Conservation (phyloP, 2,888 invertebrate genomes). For the Dasypogon diadema region DNA sequence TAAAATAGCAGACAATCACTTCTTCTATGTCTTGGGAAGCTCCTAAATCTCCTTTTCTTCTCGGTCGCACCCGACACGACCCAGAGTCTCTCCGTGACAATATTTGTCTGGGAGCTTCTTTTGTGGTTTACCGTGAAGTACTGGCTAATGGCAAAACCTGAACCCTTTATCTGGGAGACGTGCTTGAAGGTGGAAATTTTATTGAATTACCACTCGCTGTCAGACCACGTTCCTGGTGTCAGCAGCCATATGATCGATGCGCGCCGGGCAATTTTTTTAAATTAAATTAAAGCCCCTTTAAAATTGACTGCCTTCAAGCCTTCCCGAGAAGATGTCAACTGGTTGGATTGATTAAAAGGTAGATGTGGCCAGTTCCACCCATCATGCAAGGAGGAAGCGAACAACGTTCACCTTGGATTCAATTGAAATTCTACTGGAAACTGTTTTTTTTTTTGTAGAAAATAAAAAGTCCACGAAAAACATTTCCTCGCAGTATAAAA, state of each 20-base stretch:
- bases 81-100: conserved; percentile 12
- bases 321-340: too few relatives aligned
- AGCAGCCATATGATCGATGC: conserved; percentile 27
- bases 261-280: not conserved
- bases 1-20: conserved; percentile 3
- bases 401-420: not conserved
- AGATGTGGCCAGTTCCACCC: not conserved
- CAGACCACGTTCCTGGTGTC: conserved; percentile 1
- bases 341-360: too few relatives aligned
- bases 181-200: conserved; percentile 13
- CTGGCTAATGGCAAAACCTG: conserved; percentile 23
- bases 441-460: conserved; percentile 11
- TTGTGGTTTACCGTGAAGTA: conserved; percentile 20
- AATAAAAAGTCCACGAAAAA: conserved; percentile 1
- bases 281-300: conserved; percentile 8
- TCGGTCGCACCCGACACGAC: not conserved
- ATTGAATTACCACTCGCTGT: conserved; percentile 28
- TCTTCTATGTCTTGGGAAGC: not conserved
- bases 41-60: not conserved
- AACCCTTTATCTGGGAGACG: conserved; percentile 12
- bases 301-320: too few relatives aligned
- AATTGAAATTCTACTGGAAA: conserved; percentile 25
- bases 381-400: not conserved
- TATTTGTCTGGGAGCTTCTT: conserved; percentile 32
- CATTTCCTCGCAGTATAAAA: not conserved